Conservation (phyloP, 2,113 vertebrate species). For the Prochilodus magdalenae region DNA sequence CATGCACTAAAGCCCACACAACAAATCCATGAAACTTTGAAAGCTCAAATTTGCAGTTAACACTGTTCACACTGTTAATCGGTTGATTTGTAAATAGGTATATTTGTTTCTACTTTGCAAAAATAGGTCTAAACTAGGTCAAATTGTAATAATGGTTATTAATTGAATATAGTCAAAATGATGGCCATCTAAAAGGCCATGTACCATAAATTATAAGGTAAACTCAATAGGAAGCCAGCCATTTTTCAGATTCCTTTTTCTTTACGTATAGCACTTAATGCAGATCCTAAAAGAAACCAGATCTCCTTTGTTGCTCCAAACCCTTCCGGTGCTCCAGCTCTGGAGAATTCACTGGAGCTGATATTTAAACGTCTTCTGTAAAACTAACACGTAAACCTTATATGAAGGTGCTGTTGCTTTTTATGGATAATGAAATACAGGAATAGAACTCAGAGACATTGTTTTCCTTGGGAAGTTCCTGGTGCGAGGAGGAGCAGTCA, state of each 20-base stretch:
- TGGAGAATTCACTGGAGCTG: background rate
- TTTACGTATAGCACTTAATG: background rate
- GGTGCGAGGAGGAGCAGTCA: slow-evolving; percentile 27
- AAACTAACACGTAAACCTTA: background rate
- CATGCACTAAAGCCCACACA: slow-evolving; percentile 1
- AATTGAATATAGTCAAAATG: background rate
- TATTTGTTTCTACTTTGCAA: background rate
- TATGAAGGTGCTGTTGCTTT: background rate
- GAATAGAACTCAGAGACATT: background rate
- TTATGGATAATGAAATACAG: slow-evolving; percentile 12
- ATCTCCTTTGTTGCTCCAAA: background rate
- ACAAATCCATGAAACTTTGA: background rate
- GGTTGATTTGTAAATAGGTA: background rate
- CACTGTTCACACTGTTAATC: background rate
- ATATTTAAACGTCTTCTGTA: background rate
- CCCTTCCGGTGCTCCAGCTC: background rate
- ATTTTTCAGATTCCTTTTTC: background rate
- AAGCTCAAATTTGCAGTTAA: background rate
- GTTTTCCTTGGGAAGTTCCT: background rate
- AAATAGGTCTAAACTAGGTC: background rate
- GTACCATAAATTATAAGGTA: background rate
- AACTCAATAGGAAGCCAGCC: background rate
- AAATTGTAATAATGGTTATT: background rate
- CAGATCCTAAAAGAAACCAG: background rate
- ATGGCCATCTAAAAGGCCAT: background rate